Evolutionary conservation across 2,797 vertebrate species (phyloP).

Genomic region (Rhadinocentrus ornatus): DNA sequence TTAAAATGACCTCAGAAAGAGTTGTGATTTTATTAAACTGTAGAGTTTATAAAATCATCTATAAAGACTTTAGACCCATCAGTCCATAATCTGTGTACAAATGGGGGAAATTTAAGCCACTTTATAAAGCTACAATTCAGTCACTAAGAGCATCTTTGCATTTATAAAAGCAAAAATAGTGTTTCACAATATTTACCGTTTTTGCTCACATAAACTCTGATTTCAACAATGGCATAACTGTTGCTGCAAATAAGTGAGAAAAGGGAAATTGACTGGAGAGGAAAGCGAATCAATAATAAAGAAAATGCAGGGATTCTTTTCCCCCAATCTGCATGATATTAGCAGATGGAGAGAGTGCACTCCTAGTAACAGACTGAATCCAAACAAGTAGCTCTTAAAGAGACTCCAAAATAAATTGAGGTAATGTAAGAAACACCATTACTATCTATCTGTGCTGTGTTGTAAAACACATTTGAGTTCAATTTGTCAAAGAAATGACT

Average conservation of each 20-base stretch:
- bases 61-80: not conserved
- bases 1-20: not conserved
- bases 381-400: conserved; percentile 24
- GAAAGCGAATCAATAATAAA: conserved; percentile 1
- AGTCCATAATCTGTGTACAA: not conserved
- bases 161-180: not conserved
- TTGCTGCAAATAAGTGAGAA: conserved; percentile 7
- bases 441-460: not conserved
- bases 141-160: not conserved
- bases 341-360: conserved; percentile 4
- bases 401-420: conserved; percentile 17
- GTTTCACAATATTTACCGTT: not conserved
- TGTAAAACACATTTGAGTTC: conserved; percentile 3
- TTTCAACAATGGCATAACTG: conserved; percentile 1
- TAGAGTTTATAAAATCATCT: not conserved
- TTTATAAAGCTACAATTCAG: not conserved
- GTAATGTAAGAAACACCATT: conserved; percentile 1
- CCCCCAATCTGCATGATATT: conserved; percentile 14
- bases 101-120: not conserved
- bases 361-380: conserved; percentile 20
- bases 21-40: not conserved
- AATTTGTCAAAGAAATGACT: not conserved
- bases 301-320: conserved; percentile 20
- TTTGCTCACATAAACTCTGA: not conserved
- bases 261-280: not conserved